phyloP scores from a whole-genome alignment of 2,797 vertebrate genomes.

The Pelochelys cantorii region DNA sequence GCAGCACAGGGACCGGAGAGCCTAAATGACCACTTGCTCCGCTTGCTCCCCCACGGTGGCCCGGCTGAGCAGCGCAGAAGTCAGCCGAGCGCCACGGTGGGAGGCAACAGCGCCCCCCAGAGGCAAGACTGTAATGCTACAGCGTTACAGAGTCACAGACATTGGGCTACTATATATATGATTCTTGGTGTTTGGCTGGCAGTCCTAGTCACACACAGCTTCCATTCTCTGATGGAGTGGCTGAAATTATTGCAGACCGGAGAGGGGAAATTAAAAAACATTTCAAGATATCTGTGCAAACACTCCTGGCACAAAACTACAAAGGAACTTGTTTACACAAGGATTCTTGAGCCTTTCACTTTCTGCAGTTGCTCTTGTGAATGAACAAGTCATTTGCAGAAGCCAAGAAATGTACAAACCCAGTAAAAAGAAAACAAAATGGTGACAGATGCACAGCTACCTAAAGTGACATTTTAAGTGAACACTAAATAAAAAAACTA shows the following conservation, averaged over 20 bases:
- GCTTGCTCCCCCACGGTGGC: no score
- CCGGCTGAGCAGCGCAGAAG: no score
- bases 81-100: no score
- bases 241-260: not conserved
- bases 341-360: not conserved
- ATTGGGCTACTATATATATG: no score
- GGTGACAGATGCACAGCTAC: not conserved
- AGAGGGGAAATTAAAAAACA: not conserved
- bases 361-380: not conserved
- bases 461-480: not conserved
- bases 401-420: not conserved
- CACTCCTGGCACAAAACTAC: not conserved
- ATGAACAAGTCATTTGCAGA: not conserved
- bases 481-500: no score
- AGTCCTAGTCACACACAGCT: not conserved
- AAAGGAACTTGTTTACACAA: not conserved
- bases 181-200: not conserved
- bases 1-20: no score
- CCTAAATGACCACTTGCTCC: no score
- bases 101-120: no score
- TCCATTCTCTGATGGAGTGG: not conserved
- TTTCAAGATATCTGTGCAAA: not conserved
- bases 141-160: no score
- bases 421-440: not conserved
- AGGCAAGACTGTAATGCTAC: no score